A percentile compares a stretch with the other conserved stretches of the same genome.
Conservation (phyloP, 2,797 vertebrate genomes). For the Anomalospiza imberbis region DNA sequence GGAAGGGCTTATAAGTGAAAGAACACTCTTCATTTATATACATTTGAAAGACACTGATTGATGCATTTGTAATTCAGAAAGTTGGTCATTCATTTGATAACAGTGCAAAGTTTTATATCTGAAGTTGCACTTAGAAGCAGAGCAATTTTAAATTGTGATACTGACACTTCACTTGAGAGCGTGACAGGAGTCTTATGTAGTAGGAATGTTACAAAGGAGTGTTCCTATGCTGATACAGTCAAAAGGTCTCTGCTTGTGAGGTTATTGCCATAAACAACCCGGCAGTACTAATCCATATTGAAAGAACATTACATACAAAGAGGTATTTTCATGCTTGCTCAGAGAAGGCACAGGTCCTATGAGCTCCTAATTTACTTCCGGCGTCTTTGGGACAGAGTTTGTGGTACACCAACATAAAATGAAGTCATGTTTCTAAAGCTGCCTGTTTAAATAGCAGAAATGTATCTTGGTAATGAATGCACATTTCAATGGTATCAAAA, state of each 20-base stretch:
- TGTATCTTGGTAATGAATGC: neutral
- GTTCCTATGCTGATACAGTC: neutral
- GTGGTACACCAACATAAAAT: neutral
- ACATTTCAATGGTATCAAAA: neutral
- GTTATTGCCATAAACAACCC: neutral
- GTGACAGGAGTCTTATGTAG: neutral
- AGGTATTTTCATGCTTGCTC: neutral
- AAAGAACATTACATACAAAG: neutral
- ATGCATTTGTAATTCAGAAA: neutral
- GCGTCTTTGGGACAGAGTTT: neutral
- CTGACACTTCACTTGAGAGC: neutral
- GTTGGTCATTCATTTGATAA: neutral
- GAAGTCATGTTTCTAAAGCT: neutral
- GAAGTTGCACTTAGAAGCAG: neutral
- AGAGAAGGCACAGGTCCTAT: neutral
- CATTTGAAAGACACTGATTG: neutral
- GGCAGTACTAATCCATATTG: neutral
- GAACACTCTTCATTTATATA: neutral
- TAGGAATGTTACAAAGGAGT: neutral
- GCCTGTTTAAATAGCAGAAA: neutral
- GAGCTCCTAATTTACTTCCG: neutral
- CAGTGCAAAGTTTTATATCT: neutral
- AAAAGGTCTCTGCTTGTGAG: neutral
- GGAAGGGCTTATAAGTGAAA: neutral
- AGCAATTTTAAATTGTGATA: neutral